These are phyloP conservation scores for Heliconius erato DNA, from an alignment of 2,888 invertebrate species.

Conservation along the genomic window DNA sequence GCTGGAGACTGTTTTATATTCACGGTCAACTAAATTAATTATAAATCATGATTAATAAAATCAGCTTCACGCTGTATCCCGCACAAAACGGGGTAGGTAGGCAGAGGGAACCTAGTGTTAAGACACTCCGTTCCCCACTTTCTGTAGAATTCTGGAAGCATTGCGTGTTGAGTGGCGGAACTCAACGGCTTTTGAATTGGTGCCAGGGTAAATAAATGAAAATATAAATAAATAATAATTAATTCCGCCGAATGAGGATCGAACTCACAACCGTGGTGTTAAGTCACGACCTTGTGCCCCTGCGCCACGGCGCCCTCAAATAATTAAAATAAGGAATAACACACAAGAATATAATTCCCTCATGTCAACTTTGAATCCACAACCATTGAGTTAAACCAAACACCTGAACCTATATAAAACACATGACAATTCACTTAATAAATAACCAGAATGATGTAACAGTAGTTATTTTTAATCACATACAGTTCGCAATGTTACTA, in stretches of 20 bases:
- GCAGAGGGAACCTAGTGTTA: no score
- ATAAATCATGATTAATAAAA: neutral
- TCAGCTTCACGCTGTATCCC: no score
- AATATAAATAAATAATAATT: neutral
- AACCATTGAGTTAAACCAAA: neutral
- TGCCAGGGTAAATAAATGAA: neutral
- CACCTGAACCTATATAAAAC: neutral
- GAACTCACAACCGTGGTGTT: neutral
- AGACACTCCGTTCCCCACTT: no score
- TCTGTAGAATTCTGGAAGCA: no score
- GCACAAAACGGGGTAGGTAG: no score
- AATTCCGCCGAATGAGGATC: no score
- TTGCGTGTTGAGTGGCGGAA: no score
- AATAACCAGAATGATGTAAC: constrained; percentile 4
- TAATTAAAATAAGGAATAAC: no score
- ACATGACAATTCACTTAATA: neutral
- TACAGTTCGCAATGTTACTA: neutral
- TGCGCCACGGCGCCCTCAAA: no score
- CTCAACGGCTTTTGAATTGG: no score
- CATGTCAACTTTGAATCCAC: neutral
- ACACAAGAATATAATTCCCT: neutral
- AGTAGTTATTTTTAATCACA: constrained; percentile 8
- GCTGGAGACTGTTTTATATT: constrained; percentile 19
- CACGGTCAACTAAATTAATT: constrained; percentile 14
- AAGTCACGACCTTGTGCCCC: no score